A percentile compares a stretch with the other conserved stretches of the same genome.
Evolutionary conservation across 2,888 invertebrate genomes (phyloP).

Genomic region (Phania funesta): DNA sequence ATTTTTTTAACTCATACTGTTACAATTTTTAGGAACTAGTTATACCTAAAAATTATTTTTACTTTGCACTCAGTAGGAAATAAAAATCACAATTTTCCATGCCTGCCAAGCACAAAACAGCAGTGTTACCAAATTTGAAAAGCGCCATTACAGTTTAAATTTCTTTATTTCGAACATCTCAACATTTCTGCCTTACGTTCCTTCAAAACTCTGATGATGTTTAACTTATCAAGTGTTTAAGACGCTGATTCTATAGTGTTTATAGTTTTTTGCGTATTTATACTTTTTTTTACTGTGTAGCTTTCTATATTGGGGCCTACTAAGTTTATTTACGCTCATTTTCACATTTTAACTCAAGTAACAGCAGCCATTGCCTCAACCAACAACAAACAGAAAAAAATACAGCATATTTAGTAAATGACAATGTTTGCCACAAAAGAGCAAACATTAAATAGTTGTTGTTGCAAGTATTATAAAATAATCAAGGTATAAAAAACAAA

Average conservation of each 20-base stretch:
- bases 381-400: constrained; percentile 1
- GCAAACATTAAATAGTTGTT: constrained; percentile 66
- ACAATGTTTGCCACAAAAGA: constrained; percentile 72
- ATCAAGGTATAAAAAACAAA: constrained; percentile 54
- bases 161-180: too few species aligned
- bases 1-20: too few species aligned
- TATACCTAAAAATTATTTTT: too few species aligned
- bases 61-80: too few species aligned
- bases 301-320: constrained; percentile 67
- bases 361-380: constrained; percentile 21
- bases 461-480: constrained; percentile 54
- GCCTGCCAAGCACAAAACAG: too few species aligned
- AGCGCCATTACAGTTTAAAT: too few species aligned
- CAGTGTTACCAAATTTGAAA: too few species aligned
- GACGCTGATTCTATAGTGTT: constrained; percentile 75
- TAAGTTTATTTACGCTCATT: constrained; percentile 68
- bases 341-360: constrained; percentile 62
- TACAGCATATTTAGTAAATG: constrained; percentile 78
- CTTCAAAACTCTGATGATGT: constrained; percentile 31
- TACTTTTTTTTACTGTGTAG: constrained; percentile 61
- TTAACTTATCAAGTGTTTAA: constrained; percentile 74
- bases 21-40: too few species aligned
- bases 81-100: too few species aligned
- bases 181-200: constrained; percentile 7
- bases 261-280: constrained; percentile 39